Evolutionary conservation across 2,888 invertebrate genomes (phyloP), one percentile per base, ranked within the genome.

Genomic region (Agriotes lineatus): DNA sequence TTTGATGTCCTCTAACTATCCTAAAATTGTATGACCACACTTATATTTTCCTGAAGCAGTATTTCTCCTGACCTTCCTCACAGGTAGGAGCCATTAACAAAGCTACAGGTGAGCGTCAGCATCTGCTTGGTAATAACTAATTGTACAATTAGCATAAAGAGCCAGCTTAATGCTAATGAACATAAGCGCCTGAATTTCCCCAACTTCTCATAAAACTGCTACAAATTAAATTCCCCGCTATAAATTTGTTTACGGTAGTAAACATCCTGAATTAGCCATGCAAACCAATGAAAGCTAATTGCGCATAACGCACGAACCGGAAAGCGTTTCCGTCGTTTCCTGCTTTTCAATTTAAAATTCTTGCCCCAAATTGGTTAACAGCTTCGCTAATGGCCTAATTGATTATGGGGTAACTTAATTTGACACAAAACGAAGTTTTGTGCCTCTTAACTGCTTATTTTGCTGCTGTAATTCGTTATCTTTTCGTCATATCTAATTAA

Each of bases 191-290:
- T n/a, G 48, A 45, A 48, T 57, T 39, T 58, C 50, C 50, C 50
- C 50, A 48, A 44, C 59, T 52, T 52, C 30, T 59, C 25, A 52
- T 52, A 52, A 62, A 61, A 50, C 37, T 50, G 52, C 33, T 42
- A 63, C 56, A 63, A 63, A 63, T 63, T 63, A 44, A 63, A 45
- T 57, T 60, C 54, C 48, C 54, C 39, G 42, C 56, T 64, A 65
- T 64, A 52, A 63, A 72, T 72, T 70, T 70, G 58, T 70, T 63
- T 63, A 66, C 62, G 58, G 62, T 62, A 65, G 65, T 70, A 70
- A 70, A 70, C 70, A 70, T 72, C 68, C 70, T 70, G 70, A 72
- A 72, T 72, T 72, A 64, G 57, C 45, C 68, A 67, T 72, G 69
- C 72, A 69, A 56, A 67, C 67, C 64, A 57, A 65, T 69, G 69